Conservation (phyloP, 2,888 invertebrate species). For the Tinea trinotella region DNA sequence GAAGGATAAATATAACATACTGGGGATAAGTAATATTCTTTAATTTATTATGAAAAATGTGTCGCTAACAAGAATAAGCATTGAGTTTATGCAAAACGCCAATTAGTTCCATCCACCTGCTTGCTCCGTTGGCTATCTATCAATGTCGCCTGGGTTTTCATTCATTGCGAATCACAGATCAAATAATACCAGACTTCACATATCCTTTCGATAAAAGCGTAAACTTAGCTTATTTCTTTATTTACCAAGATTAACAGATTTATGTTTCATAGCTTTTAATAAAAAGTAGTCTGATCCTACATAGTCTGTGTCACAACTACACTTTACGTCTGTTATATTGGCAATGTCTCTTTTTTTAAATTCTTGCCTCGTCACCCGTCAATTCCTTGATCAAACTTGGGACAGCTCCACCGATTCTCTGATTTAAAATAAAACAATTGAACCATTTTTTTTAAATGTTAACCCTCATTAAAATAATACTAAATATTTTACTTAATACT, state of each 20-base stretch:
- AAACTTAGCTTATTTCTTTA: too few species aligned
- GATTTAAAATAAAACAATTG: not conserved
- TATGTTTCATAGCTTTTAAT: too few species aligned
- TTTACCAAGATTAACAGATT: too few species aligned
- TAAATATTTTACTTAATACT: too few species aligned
- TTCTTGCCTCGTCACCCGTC: constrained; percentile 1
- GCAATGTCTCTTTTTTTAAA: constrained; percentile 1
- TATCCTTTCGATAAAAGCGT: too few species aligned
- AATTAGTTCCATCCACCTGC: constrained; percentile 39
- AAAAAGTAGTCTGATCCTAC: too few species aligned
- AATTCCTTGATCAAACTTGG: constrained; percentile 2
- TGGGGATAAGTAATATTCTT: too few species aligned
- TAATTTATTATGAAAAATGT: too few species aligned
- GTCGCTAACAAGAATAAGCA: not conserved
- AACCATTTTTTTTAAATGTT: not conserved
- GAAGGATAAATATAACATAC: too few species aligned
- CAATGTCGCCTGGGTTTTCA: constrained; percentile 30
- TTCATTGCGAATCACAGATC: too few species aligned
- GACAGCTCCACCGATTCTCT: constrained; percentile 3
- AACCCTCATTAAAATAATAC: not conserved
- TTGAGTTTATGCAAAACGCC: constrained; percentile 41
- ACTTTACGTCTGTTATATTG: not conserved
- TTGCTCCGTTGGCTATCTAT: constrained; percentile 30
- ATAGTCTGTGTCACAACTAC: not conserved
- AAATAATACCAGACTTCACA: too few species aligned